Evolutionary conservation across 2,888 invertebrate genomes (phyloP), one percentile per base, ranked within the genome.

Genomic region (Melieria crassipennis): DNA sequence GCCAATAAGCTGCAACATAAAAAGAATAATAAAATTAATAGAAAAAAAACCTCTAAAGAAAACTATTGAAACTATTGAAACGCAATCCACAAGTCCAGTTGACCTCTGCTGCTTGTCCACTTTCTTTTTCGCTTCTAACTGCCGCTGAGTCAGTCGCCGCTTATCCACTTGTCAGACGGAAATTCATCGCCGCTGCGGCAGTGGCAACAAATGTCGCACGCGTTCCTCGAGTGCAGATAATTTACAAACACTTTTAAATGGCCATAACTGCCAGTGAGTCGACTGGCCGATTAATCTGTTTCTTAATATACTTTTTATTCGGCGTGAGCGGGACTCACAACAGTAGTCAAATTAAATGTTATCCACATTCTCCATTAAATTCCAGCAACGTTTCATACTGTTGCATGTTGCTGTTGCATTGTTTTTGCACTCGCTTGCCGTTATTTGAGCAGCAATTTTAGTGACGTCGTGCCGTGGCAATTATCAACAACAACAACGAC

Each of bases 251-350:
- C 79, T 81, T 79, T 77, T 66, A 73, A 58, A 57, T 2, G 30
- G 30, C 30, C 30, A 30, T 30, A 30, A 30, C 30, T 30, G 30
- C 30, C 30, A 30, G n/a, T 30, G 47, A 75, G 71, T 70, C 78
- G 30, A 30, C 30, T 75, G 82, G 82, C 78, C 82, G 79, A 82
- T 82, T 73, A 74, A 75, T 75, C 71, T 80, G 81, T 77, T 80
- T 81, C 81, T 70, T 76, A 43, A 72, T 76, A 80, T 80, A 82
- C 13, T 52, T 52, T 13, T 52, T 52, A 1, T n/a, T n/a, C 52
- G 5, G 52, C 4, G 1, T 11, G 50, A 50, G 9, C 4, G 13
- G 52, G 6, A 52, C 11, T 13, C 13, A 11, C 13, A n/a, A 13
- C 52, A 13, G 52, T 52, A 52, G 52, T 52, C n/a, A 52, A 52